A percentile compares a stretch with the other conserved stretches of the same genome.
phyloP scores from a whole-genome alignment of 1,140 invertebrate species.

The Grapholita molesta region DNA sequence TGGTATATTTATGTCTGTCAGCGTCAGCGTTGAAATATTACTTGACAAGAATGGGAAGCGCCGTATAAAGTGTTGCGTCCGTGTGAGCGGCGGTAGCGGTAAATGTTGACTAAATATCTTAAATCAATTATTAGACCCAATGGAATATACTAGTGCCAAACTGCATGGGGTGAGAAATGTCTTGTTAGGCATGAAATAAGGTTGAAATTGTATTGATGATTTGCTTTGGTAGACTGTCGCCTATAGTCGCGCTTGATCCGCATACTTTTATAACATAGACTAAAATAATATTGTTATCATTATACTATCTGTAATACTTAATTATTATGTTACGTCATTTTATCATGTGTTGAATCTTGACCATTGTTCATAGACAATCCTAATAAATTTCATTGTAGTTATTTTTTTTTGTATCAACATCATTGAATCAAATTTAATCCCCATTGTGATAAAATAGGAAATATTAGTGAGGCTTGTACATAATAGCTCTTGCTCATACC shows the following conservation, averaged over 20 bases:
- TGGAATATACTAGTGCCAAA: background rate
- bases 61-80: no score
- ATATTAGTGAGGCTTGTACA: constrained; percentile 37
- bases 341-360: constrained; percentile 7
- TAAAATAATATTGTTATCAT: constrained; percentile 15
- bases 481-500: constrained; percentile 29
- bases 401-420: background rate
- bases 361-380: background rate
- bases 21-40: background rate
- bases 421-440: constrained; percentile 23
- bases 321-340: constrained; percentile 2
- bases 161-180: background rate
- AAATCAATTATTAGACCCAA: background rate
- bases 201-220: background rate
- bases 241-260: background rate
- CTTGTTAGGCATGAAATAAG: background rate
- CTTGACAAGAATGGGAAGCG: background rate
- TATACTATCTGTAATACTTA: constrained; percentile 13
- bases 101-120: background rate
- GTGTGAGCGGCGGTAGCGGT: background rate
- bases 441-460: constrained; percentile 33
- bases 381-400: background rate
- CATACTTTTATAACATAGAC: constrained; percentile 14
- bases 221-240: constrained; percentile 4
- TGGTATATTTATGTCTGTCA: background rate